Base-by-base conservation (phyloP, 2,797 vertebrate genomes). In the Apodemus agrarius region DNA sequence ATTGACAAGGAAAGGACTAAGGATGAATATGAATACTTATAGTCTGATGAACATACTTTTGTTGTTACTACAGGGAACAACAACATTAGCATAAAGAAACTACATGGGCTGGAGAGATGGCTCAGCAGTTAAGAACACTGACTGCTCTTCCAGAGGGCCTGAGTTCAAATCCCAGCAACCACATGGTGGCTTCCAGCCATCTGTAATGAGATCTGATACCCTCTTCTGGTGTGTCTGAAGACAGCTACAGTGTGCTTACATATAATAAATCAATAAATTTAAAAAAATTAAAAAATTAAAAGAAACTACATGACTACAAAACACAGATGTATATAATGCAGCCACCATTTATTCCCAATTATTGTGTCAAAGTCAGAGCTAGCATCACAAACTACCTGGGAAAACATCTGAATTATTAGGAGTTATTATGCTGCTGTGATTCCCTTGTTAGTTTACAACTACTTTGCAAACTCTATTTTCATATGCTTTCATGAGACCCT, bases 341-440 rank as follows among this genome's bases (percentile, higher is more conserved):
- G 69, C 24, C 83, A 91, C 80, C 49, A 67, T 61, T 94, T 86
- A 54, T 81, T 52, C 80, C 67, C 4, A 86, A 63, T 89, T n/a
- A 84, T 0, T 80, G 2, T 22, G 81, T 34, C 22, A 52, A 81
- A 92, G 59, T 91, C 74, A 95, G 63, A 65, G 49, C 81, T 40
- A 83, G 63, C 90, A 96, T 14, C 43, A 81, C 46, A 90, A 31
- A 90, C 93, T 61, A 10, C 52, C 90, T 6, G 7, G 54, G 40
- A 43, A 89, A 93, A 90, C 40, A 31, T 1, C 12, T 14, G 49
- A 34, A 69, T 49, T 67, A 84, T 76, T 78, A 81, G 31, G 43
- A 96, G 86, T 49, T 67, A 85, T 85, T 85, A 80, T 37, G 12
- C 82, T 92, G 54, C 67, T 93, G 93, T 86, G 67, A 89, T 46